These are phyloP conservation scores for Leucopsar rothschildi DNA, from an alignment of 2,113 vertebrate species.

Conservation along the genomic window DNA sequence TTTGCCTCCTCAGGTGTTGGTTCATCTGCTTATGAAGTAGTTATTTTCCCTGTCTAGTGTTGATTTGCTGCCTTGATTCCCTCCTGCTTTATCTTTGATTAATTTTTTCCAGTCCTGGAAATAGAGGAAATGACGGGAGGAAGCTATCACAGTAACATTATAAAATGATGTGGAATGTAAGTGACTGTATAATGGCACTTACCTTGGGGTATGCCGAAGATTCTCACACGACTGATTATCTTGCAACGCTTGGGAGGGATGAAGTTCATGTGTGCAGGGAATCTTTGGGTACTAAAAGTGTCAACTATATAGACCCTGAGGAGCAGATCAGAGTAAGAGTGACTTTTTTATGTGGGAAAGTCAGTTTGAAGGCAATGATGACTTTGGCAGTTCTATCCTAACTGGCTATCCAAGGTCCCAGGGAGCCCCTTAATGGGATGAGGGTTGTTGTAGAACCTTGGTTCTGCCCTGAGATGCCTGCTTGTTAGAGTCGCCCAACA, in stretches of 20 bases:
- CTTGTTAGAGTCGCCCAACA: not conserved
- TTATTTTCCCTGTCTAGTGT: not conserved
- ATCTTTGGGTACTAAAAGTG: not conserved
- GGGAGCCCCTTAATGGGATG: not conserved
- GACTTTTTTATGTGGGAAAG: not conserved
- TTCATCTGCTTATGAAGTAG: not conserved
- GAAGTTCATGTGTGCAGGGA: not conserved
- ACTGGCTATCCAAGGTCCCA: not conserved
- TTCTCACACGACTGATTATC: not conserved
- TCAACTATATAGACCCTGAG: not conserved
- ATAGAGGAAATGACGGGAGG: not conserved
- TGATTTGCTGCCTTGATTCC: not conserved
- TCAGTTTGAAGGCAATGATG: not conserved
- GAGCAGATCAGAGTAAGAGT: not conserved
- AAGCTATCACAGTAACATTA: not conserved
- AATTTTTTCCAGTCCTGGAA: not conserved
- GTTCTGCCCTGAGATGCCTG: not conserved
- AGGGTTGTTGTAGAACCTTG: not conserved
- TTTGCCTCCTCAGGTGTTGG: not conserved
- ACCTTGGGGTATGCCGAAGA: rapidly evolving
- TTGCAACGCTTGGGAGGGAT: not conserved
- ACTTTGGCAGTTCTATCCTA: not conserved
- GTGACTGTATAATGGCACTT: not conserved
- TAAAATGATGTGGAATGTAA: not conserved
- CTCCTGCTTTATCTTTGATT: not conserved